phyloP scores from a whole-genome alignment of 64 coral and sea anemone species.

The Montipora capricornis region DNA sequence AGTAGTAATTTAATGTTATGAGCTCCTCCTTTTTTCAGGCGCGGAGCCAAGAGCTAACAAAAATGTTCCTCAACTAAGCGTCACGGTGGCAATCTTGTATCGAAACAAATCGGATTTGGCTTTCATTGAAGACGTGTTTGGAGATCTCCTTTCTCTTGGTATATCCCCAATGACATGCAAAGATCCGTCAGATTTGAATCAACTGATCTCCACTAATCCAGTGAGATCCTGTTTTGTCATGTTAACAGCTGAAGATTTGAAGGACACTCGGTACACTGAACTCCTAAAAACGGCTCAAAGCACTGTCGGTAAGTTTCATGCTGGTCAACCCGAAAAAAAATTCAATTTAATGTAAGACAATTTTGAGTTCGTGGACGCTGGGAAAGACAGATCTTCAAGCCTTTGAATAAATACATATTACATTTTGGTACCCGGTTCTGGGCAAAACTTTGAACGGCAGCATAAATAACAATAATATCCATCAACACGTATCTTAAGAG shows the following conservation, averaged over 20 bases:
- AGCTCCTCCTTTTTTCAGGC: too few species aligned
- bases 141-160: neutral
- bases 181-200: neutral
- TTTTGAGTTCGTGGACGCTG: too few species aligned
- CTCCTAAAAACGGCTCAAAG: neutral
- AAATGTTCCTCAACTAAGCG: neutral
- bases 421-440: too few species aligned
- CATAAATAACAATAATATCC: too few species aligned
- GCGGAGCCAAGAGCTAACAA: neutral
- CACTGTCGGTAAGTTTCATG: neutral
- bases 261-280: neutral
- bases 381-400: too few species aligned
- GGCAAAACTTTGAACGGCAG: too few species aligned
- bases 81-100: neutral
- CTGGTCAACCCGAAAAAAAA: neutral
- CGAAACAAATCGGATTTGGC: neutral
- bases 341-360: neutral
- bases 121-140: neutral
- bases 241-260: neutral
- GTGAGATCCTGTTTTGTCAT: slow-evolving; percentile 8
- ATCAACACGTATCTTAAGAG: too few species aligned
- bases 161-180: neutral
- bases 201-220: neutral
- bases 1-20: too few species aligned
- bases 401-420: too few species aligned